These are phyloP conservation scores for Teleogryllus occipitalis DNA, from an alignment of 1,140 invertebrate genomes.

Conservation along the genomic window DNA sequence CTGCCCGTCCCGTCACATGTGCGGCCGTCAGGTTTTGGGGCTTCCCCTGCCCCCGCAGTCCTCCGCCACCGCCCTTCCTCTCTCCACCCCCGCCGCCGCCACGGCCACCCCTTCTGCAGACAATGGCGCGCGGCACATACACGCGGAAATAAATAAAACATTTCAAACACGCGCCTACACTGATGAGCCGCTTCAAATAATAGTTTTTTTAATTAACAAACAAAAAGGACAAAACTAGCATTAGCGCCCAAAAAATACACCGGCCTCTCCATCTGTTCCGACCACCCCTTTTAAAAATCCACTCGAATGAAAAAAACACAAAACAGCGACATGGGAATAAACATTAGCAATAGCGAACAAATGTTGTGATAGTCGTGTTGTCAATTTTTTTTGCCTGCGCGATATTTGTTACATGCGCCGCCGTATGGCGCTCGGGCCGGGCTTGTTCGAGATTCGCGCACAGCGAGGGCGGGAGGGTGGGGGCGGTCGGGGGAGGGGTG, in stretches of 20 bases:
- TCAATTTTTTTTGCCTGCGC: background rate
- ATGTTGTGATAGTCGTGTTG: background rate
- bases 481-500: background rate
- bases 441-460: background rate
- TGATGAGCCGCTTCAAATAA: slow-evolving; percentile 3
- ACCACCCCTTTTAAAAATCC: slow-evolving; percentile 4
- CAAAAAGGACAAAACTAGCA: slow-evolving; percentile 4
- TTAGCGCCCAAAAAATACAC: background rate
- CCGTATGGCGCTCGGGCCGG: background rate
- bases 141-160: slow-evolving; percentile 1
- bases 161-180: background rate
- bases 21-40: slow-evolving; percentile 2
- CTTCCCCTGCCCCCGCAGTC: background rate
- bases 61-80: background rate
- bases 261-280: background rate
- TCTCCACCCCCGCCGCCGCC: background rate
- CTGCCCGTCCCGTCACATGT: background rate
- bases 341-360: slow-evolving; percentile 4
- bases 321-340: slow-evolving; percentile 4
- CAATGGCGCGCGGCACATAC: background rate
- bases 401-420: background rate
- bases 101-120: background rate
- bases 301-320: slow-evolving; percentile 5
- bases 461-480: background rate
- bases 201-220: slow-evolving; percentile 6